Evolutionary conservation across 2,888 invertebrate species (phyloP).

Genomic region (Cantharis lateralis): DNA sequence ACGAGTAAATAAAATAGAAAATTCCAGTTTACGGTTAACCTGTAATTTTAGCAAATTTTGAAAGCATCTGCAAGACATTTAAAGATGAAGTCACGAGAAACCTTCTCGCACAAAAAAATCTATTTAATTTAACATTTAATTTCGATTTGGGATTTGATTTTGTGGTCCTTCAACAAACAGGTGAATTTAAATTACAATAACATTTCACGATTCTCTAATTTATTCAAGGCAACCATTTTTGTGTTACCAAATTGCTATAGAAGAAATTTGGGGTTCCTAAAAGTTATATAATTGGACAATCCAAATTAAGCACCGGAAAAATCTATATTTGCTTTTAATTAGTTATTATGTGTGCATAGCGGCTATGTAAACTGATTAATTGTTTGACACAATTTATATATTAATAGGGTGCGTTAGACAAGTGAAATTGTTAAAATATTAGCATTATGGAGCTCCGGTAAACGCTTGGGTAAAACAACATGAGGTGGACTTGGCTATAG

Average conservation of each 20-base stretch:
- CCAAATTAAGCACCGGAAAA: not conserved
- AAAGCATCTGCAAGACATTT: not conserved
- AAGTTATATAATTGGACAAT: not conserved
- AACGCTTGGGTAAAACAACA: not conserved
- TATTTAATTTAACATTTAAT: not conserved
- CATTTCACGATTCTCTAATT: not conserved
- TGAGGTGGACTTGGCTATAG: not conserved
- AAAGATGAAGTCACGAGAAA: not conserved
- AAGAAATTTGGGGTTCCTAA: not conserved
- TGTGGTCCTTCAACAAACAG: not conserved
- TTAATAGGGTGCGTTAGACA: not conserved
- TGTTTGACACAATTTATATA: not conserved
- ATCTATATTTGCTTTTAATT: not conserved
- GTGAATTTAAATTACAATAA: not conserved
- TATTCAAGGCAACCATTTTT: not conserved
- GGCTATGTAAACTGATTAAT: not conserved
- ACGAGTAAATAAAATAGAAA: not conserved
- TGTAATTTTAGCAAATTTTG: not conserved
- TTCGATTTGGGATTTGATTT: not conserved
- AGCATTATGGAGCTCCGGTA: not conserved
- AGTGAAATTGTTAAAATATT: not conserved
- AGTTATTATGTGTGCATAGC: not conserved
- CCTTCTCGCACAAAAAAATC: not conserved
- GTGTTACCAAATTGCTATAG: not conserved
- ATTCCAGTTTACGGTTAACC: not conserved